Conservation (phyloP, 2,888 invertebrate species). For the Chesias legatella region DNA sequence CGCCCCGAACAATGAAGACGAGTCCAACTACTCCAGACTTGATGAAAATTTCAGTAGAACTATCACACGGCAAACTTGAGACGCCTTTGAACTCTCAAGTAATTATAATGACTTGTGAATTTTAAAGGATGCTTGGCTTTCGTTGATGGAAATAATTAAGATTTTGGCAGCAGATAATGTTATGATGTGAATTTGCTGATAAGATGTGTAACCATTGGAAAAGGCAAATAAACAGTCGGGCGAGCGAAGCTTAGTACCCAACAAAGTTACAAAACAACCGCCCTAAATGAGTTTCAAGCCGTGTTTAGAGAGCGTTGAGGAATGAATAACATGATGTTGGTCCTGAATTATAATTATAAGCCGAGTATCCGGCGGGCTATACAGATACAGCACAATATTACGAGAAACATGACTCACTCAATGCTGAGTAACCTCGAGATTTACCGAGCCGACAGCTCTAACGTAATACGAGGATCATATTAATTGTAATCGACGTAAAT, state of each 20-base stretch:
- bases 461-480: conserved; percentile 13
- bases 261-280: background rate
- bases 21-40: conserved; percentile 48
- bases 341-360: conserved; percentile 29
- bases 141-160: conserved; percentile 24
- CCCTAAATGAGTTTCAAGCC: no score
- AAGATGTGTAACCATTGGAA: conserved; percentile 5
- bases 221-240: conserved; percentile 8
- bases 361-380: conserved; percentile 50
- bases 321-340: conserved; percentile 10
- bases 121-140: conserved; percentile 14
- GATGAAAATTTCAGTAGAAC: conserved; percentile 49
- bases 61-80: conserved; percentile 27
- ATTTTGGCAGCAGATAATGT: conserved; percentile 5
- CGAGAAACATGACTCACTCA: conserved; percentile 53
- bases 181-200: conserved; percentile 5
- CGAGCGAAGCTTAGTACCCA: conserved; percentile 2
- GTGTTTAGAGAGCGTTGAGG: background rate
- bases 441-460: conserved; percentile 22
- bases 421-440: conserved; percentile 45
- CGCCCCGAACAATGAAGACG: conserved; percentile 54
- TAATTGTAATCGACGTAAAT: conserved; percentile 27
- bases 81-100: conserved; percentile 30
- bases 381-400: conserved; percentile 46
- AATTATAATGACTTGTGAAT: conserved; percentile 28